A percentile compares a stretch with the other conserved stretches of the same genome.
Conservation (phyloP, 2,888 invertebrate genomes). For the Itoplectis maculator region DNA sequence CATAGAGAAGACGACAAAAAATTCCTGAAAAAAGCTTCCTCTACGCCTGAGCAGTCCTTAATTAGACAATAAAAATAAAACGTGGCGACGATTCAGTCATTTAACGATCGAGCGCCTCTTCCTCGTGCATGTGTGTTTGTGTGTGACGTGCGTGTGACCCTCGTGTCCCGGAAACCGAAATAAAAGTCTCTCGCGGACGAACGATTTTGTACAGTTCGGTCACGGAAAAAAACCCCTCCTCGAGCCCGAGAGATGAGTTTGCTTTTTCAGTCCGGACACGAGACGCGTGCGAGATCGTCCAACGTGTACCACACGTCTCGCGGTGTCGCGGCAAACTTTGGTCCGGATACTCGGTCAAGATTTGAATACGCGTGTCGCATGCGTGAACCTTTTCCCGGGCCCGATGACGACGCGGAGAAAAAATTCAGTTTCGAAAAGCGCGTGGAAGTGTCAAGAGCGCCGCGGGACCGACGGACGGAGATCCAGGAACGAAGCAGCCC, state of each 20-base stretch:
- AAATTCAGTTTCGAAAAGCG: conserved; percentile 28
- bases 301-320: not conserved
- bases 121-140: no score
- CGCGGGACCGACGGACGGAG: not conserved
- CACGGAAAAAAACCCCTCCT: conserved; percentile 8
- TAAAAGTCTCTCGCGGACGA: conserved; percentile 11
- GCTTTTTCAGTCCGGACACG: not conserved
- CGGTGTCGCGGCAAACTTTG: not conserved
- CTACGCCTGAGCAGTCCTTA: no score
- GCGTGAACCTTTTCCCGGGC: not conserved
- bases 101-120: conserved; percentile 9
- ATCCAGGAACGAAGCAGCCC: conserved; percentile 24
- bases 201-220: conserved; percentile 14
- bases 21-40: not conserved
- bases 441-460: not conserved
- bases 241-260: conserved; percentile 20
- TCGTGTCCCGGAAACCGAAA: conserved; percentile 27
- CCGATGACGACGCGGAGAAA: conserved; percentile 16
- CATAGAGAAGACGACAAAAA: not conserved
- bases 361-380: conserved; percentile 20
- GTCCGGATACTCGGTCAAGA: conserved; percentile 15
- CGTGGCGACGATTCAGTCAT: not conserved
- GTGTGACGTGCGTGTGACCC: not conserved
- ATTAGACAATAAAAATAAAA: not conserved
- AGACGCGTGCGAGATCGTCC: not conserved